Evolutionary conservation across 2,888 invertebrate genomes (phyloP), one percentile per base, ranked within the genome.

Genomic region (Seira ritae): DNA sequence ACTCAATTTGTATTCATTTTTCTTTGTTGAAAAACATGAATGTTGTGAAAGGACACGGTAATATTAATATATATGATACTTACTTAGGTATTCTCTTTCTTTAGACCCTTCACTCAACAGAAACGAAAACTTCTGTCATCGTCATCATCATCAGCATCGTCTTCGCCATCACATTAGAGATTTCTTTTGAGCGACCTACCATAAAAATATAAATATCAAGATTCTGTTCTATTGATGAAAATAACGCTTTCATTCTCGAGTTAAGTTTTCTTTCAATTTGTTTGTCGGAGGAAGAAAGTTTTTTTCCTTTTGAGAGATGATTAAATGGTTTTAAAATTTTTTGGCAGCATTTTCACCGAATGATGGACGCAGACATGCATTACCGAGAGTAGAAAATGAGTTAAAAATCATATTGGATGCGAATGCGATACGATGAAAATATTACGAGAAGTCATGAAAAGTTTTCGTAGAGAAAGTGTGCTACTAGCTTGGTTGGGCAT

Each of bases 51-150:
- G 62, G 62, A 20, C 20, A 20, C 17, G 12, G 60, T n/a, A 31
- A 31, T 31, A 4, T 31, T 31, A 31, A 8, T 31, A 31, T 2
- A 31, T n/a, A 12, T 15, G 55, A 55, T 12, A 55, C 15, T 8
- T 55, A 17, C n/a, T 31, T 8, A 31, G 31, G 3, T 12, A 6
- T 62, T 10, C 20, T 20, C 22, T 62, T n/a, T 50, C 50, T 50
- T 50, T 50, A 15, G 50, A 50, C 12, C 3, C 50, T 50, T 50
- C 17, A n/a, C 50, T 50, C 15, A n/a, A 50, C 15, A 50, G 50
- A 50, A 62, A 62, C 20, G 20, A 62, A 62, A 22, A 22, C 22
- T 62, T 62, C 62, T 62, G 19, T 62, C 62, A 20, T 62, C 62
- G 20, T 62, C 62, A 62, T 19, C 62, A 12, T 19, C 3, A 55